Percentiles rank a stretch among this genome's conserved stretches.
Conservation (phyloP, 1,140 invertebrate genomes). For the Drosophila repleta region DNA sequence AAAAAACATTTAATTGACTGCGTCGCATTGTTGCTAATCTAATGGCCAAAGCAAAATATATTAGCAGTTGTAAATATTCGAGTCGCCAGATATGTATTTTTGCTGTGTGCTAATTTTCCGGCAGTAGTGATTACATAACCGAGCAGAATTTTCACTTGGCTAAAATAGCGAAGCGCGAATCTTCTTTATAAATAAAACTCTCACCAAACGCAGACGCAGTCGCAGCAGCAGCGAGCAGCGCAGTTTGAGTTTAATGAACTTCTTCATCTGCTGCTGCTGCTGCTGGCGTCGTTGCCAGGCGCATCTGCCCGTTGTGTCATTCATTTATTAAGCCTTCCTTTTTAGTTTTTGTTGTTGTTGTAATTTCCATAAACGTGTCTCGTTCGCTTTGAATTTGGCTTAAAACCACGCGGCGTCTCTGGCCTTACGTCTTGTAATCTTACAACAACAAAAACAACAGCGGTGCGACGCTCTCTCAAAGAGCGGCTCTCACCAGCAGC, state of each 20-base stretch:
- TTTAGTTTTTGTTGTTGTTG: slow-evolving; percentile 37
- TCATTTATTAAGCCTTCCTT: slow-evolving; percentile 9
- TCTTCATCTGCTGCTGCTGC: not conserved
- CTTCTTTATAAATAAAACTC: slow-evolving; percentile 67
- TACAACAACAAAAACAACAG: slow-evolving; percentile 47
- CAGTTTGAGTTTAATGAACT: slow-evolving; percentile 66
- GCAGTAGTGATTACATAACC: slow-evolving; percentile 64
- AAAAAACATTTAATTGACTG: slow-evolving; percentile 6
- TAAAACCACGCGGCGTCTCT: slow-evolving; percentile 47
- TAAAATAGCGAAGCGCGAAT: slow-evolving; percentile 63
- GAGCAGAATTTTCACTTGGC: slow-evolving; percentile 57
- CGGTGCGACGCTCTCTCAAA: slow-evolving; percentile 6
- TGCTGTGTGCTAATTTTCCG: slow-evolving; percentile 45
- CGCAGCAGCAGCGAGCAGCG: slow-evolving; percentile 4
- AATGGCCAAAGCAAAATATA: slow-evolving; percentile 43
- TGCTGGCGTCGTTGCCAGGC: not conserved
- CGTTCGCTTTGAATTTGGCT: slow-evolving; percentile 36
- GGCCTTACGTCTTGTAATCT: slow-evolving; percentile 65
- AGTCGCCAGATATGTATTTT: slow-evolving; percentile 16
- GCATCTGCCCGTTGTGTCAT: slow-evolving; percentile 1
- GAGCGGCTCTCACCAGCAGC: slow-evolving; percentile 21
- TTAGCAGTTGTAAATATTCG: slow-evolving; percentile 20
- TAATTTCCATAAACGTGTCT: slow-evolving; percentile 62
- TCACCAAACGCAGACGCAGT: slow-evolving; percentile 45
- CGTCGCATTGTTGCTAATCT: not conserved